These are phyloP conservation scores for Acanthacorydalis orientalis DNA, from an alignment of 2,888 invertebrate species.

Conservation along the genomic window DNA sequence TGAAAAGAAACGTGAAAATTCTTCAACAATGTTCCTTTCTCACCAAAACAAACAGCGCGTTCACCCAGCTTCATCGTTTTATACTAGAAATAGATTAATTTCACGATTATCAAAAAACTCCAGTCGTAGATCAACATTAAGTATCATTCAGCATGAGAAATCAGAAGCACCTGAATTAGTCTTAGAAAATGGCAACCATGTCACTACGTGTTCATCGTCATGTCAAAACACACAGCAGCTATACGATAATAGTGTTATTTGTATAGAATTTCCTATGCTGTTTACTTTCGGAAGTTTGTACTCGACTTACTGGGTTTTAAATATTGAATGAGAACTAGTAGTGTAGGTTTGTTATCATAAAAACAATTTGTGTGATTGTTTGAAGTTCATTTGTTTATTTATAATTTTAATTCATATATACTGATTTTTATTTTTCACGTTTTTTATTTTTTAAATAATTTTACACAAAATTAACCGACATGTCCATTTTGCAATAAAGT, in stretches of 20 bases:
- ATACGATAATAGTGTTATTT: constrained; percentile 19
- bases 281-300: constrained; percentile 48
- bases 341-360: background rate
- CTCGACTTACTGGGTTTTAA: constrained; percentile 47
- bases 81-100: background rate
- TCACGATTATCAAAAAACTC: background rate
- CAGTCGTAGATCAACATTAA: no score
- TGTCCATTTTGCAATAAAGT: no score
- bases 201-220: constrained; percentile 4
- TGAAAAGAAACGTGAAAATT: constrained; percentile 21
- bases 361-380: background rate
- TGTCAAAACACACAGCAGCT: constrained; percentile 16
- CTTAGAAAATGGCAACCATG: no score
- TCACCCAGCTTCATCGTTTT: background rate
- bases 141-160: background rate
- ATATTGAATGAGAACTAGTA: constrained; percentile 33
- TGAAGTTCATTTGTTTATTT: no score
- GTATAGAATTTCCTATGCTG: constrained; percentile 43
- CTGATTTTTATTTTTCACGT: no score
- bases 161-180: background rate
- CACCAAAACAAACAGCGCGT: background rate
- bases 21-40: constrained; percentile 10
- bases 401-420: no score
- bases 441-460: no score
- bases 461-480: no score